These are phyloP conservation scores for Andrena marginata DNA, from an alignment of 2,888 invertebrate genomes.

Conservation along the genomic window DNA sequence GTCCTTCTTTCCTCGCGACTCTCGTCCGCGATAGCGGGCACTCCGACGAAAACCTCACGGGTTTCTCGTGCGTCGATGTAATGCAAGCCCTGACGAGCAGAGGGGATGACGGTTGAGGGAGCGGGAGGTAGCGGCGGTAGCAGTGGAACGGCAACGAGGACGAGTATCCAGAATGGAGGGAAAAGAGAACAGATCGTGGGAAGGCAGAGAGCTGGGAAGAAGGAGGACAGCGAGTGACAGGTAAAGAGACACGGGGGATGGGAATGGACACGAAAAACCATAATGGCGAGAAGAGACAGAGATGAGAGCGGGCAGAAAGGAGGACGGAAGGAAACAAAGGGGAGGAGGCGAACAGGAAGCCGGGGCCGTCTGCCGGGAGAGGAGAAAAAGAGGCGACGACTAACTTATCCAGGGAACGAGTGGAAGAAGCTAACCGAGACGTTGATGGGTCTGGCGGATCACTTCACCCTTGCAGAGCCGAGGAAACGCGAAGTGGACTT, in stretches of 20 bases:
- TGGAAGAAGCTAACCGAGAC: slow-evolving; percentile 64
- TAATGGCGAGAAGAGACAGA: too few relatives aligned
- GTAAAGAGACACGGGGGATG: slow-evolving; percentile 1
- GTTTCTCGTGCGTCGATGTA: slow-evolving; percentile 16
- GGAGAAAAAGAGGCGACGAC: not conserved
- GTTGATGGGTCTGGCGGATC: slow-evolving; percentile 82
- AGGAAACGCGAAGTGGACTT: slow-evolving; percentile 77
- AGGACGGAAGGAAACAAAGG: too few relatives aligned
- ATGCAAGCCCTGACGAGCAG: not conserved
- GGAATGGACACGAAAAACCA: slow-evolving; percentile 3
- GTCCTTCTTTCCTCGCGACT: not conserved
- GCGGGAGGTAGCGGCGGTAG: too few relatives aligned
- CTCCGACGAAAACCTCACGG: slow-evolving; percentile 2
- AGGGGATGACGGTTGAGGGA: not conserved
- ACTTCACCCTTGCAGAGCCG: slow-evolving; percentile 81
- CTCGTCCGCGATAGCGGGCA: too few relatives aligned
- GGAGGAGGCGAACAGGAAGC: not conserved
- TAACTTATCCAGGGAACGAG: slow-evolving; percentile 9
- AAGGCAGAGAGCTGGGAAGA: slow-evolving; percentile 17
- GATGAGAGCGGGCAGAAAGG: too few relatives aligned
- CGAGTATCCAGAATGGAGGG: not conserved
- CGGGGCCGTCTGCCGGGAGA: not conserved
- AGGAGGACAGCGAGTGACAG: not conserved
- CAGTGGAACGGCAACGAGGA: too few relatives aligned
- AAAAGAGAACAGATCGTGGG: slow-evolving; percentile 25